A percentile compares a stretch with the other conserved stretches of the same genome.
These are phyloP conservation scores for Melieria omissa DNA, from an alignment of 2,888 invertebrate species.

Conservation along the genomic window DNA sequence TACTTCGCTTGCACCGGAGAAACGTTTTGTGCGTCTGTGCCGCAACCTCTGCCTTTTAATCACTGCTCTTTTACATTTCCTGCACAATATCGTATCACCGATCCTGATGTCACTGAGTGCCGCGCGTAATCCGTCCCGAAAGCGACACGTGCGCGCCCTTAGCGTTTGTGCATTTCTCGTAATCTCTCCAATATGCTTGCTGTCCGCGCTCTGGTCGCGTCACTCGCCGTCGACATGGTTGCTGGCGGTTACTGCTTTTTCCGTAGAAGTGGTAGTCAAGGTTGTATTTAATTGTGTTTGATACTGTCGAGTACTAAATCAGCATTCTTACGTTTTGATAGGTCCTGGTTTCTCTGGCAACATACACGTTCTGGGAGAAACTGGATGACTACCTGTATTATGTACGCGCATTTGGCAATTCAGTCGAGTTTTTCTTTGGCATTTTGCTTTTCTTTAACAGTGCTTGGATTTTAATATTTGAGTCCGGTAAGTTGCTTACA, in stretches of 20 bases:
- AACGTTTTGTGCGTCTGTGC: constrained; percentile 85
- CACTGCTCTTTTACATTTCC: constrained; percentile 90
- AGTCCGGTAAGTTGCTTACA: constrained; percentile 73
- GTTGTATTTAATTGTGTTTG: constrained; percentile 66
- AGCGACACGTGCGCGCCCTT: constrained; percentile 84
- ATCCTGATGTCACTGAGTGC: constrained; percentile 91
- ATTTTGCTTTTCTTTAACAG: constrained; percentile 93
- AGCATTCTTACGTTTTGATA: constrained; percentile 42
- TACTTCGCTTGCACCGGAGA: constrained; percentile 87
- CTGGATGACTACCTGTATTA: constrained; percentile 96
- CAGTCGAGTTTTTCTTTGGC: constrained; percentile 94
- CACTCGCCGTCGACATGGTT: constrained; percentile 92
- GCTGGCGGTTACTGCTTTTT: constrained; percentile 91
- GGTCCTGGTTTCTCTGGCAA: constrained; percentile 82
- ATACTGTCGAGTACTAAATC: not conserved
- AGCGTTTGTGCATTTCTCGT: constrained; percentile 86
- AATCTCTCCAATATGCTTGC: constrained; percentile 78
- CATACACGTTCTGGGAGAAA: constrained; percentile 93
- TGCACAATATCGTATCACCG: constrained; percentile 92
- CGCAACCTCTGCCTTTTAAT: constrained; percentile 91
- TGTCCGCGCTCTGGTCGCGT: constrained; percentile 84
- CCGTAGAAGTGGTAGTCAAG: constrained; percentile 92
- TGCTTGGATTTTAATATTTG: constrained; percentile 92
- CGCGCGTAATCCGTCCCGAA: constrained; percentile 81
- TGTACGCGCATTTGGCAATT: constrained; percentile 91